Percentiles rank a stretch among this genome's conserved stretches.
Evolutionary conservation across 2,888 invertebrate species (phyloP).

Genomic region (Agrotis clavis): DNA sequence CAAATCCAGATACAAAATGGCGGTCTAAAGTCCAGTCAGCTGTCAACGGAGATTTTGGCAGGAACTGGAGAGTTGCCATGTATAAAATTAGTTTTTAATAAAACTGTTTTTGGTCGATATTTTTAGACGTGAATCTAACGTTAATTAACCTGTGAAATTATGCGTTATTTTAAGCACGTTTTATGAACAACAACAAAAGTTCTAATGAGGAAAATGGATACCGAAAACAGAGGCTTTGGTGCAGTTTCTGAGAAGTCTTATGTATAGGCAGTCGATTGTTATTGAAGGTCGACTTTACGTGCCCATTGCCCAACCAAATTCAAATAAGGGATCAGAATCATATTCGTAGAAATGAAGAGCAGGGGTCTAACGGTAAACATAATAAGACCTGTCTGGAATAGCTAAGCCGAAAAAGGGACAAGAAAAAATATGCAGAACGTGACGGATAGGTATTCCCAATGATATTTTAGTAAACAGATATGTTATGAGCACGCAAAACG

Average conservation of each 20-base stretch:
- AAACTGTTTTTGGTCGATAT: constrained; percentile 16
- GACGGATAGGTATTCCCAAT: background rate
- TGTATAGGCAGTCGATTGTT: too few species aligned
- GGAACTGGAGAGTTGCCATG: constrained; percentile 45
- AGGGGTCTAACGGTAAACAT: background rate
- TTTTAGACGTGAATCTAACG: constrained; percentile 15
- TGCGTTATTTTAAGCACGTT: background rate
- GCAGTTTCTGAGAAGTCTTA: too few species aligned
- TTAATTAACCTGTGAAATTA: constrained; percentile 7
- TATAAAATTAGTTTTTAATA: constrained; percentile 7
- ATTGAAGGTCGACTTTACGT: too few species aligned
- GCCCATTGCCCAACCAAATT: background rate
- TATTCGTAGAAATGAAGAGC: background rate
- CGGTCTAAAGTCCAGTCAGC: constrained; percentile 42
- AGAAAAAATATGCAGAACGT: background rate
- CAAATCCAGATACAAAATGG: constrained; percentile 42
- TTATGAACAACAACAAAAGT: background rate
- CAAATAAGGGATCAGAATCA: background rate
- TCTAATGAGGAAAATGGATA: too few species aligned
- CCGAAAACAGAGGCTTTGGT: too few species aligned
- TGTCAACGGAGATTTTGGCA: constrained; percentile 48
- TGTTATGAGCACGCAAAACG: too few species aligned
- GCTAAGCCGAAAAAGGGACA: background rate
- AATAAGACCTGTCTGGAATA: background rate
- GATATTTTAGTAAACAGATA: too few species aligned